Conservation (phyloP, 2,113 vertebrate species). For the Martes martes region DNA sequence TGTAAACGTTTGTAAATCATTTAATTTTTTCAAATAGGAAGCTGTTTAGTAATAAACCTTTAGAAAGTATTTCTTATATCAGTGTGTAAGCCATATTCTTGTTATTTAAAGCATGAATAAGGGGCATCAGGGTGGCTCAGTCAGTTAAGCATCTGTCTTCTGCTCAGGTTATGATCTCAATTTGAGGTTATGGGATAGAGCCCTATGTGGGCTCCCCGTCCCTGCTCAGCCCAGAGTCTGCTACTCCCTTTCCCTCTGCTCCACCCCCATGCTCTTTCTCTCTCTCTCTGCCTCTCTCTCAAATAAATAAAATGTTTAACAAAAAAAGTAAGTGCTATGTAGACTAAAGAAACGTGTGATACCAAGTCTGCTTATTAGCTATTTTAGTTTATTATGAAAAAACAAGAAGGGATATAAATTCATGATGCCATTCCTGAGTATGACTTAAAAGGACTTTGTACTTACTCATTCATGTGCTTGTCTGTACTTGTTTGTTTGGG, state of each 20-base stretch:
- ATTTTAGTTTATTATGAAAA: neutral
- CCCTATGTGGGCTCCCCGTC: neutral
- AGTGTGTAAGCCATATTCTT: neutral
- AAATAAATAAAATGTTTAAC: neutral
- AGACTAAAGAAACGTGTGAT: neutral
- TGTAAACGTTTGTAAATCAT: slow-evolving; percentile 5
- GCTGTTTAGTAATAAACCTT: neutral
- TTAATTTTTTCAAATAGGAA: slow-evolving; percentile 19
- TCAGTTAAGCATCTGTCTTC: neutral
- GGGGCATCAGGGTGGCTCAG: neutral
- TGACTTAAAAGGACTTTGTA: slow-evolving; percentile 27
- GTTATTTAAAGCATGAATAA: neutral
- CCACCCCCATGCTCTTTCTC: neutral
- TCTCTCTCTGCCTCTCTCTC: neutral
- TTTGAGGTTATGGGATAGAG: neutral
- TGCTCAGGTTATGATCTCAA: neutral
- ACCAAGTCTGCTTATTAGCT: neutral
- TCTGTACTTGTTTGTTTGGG: slow-evolving; percentile 12
- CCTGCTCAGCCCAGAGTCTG: neutral
- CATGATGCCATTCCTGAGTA: neutral
- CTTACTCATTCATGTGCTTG: neutral
- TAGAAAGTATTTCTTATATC: neutral
- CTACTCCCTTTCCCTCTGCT: neutral
- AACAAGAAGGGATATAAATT: neutral
- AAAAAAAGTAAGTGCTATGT: neutral